phyloP scores from a whole-genome alignment of 2,113 vertebrate genomes.

The Rhegmatorhina hoffmannsi region DNA sequence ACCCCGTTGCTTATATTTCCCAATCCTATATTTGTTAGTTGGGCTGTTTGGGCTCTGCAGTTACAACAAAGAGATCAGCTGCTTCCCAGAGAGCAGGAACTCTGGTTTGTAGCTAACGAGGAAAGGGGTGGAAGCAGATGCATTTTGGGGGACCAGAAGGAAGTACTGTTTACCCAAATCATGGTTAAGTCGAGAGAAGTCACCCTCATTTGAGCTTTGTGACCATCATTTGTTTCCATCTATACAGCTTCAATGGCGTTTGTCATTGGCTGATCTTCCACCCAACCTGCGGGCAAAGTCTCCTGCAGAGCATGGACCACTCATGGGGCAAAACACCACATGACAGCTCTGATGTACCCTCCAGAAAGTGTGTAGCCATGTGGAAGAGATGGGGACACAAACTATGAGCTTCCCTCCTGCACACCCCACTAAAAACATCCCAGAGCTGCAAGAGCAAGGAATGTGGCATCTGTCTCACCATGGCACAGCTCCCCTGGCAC shows the following conservation, averaged over 20 bases:
- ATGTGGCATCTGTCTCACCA: fast-evolving
- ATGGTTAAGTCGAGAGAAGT: background rate
- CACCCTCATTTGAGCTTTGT: background rate
- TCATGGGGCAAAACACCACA: background rate
- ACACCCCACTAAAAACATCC: fast-evolving
- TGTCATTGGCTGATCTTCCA: background rate
- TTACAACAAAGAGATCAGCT: background rate
- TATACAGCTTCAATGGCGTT: fast-evolving
- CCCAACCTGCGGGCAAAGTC: background rate
- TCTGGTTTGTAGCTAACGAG: background rate
- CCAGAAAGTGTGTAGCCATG: fast-evolving
- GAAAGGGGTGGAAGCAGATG: background rate
- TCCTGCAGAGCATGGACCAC: background rate
- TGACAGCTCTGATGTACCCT: fast-evolving
- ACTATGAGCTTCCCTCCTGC: fast-evolving
- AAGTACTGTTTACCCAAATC: fast-evolving
- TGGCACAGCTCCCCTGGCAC: fast-evolving
- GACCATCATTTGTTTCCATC: background rate
- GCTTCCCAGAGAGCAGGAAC: background rate
- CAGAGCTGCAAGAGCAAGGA: background rate
- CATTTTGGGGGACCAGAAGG: background rate
- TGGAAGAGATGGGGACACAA: fast-evolving
- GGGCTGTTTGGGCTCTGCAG: background rate
- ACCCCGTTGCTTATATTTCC: background rate
- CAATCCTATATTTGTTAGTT: fast-evolving